phyloP scores from a whole-genome alignment of 2,888 invertebrate species.

The Zonitis immaculata region DNA sequence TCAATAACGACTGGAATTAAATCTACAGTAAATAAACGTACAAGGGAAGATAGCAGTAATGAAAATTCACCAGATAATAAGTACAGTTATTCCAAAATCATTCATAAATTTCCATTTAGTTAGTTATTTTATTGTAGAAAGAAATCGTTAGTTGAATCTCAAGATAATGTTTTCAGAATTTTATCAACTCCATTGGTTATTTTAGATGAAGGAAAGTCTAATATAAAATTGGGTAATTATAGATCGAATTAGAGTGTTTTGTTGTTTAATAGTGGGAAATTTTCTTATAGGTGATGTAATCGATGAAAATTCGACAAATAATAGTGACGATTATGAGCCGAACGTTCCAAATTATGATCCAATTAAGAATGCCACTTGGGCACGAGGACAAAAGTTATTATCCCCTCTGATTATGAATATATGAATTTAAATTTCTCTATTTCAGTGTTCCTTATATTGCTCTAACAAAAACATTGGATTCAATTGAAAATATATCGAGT shows the following conservation, averaged over 20 bases:
- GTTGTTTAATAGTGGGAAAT: not conserved
- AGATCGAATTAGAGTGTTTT: not conserved
- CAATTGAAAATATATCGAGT: slow-evolving; percentile 79
- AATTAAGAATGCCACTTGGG: slow-evolving; percentile 78
- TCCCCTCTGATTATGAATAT: too few species aligned
- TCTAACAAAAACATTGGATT: slow-evolving; percentile 81
- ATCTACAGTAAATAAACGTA: not conserved
- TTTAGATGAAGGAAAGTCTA: not conserved
- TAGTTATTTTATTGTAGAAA: not conserved
- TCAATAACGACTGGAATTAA: not conserved
- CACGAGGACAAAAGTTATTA: slow-evolving; percentile 60
- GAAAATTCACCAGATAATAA: slow-evolving; percentile 10
- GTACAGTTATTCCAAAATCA: too few species aligned
- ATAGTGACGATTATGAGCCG: slow-evolving; percentile 64
- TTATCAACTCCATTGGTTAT: not conserved
- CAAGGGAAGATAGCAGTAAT: slow-evolving; percentile 6
- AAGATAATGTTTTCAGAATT: not conserved
- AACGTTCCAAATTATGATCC: slow-evolving; percentile 72
- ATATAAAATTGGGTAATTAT: not conserved
- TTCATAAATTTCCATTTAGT: too few species aligned
- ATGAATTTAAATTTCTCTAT: slow-evolving; percentile 36
- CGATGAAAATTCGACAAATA: not conserved
- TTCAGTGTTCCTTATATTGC: slow-evolving; percentile 94
- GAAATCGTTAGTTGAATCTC: not conserved
- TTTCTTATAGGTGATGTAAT: not conserved